A percentile compares a stretch with the other conserved stretches of the same genome.
Conservation (phyloP, 2,888 invertebrate species). For the Idaea dimidiata region DNA sequence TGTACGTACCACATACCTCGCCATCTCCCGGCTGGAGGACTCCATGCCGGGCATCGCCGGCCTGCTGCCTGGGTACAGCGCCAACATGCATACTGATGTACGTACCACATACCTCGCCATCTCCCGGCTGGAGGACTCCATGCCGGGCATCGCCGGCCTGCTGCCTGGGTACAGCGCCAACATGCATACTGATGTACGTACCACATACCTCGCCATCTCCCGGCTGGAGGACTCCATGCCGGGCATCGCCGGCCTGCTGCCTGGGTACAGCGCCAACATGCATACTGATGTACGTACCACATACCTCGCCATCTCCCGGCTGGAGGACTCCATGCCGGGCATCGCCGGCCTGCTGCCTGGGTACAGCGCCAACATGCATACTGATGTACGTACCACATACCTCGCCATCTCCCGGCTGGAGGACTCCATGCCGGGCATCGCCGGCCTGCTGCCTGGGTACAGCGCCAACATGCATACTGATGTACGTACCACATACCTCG, state of each 20-base stretch:
- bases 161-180: slow-evolving; percentile 60
- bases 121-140: slow-evolving; percentile 59
- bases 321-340: slow-evolving; percentile 72
- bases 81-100: slow-evolving; percentile 18
- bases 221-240: slow-evolving; percentile 69
- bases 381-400: no score
- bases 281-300: no score
- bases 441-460: slow-evolving; percentile 66
- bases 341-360: slow-evolving; percentile 68
- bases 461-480: slow-evolving; percentile 28
- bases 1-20: slow-evolving; percentile 24
- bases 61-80: slow-evolving; percentile 64
- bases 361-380: slow-evolving; percentile 37
- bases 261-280: slow-evolving; percentile 50
- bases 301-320: slow-evolving; percentile 51
- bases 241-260: slow-evolving; percentile 67
- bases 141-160: slow-evolving; percentile 69
- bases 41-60: slow-evolving; percentile 68
- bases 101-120: slow-evolving; percentile 42
- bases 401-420: slow-evolving; percentile 63
- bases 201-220: slow-evolving; percentile 45
- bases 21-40: slow-evolving; percentile 63
- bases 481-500: slow-evolving; percentile 24
- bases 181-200: slow-evolving; percentile 9
- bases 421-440: slow-evolving; percentile 68